Conservation (phyloP, 2,797 vertebrate genomes). For the Yasuhikotakia modesta region DNA sequence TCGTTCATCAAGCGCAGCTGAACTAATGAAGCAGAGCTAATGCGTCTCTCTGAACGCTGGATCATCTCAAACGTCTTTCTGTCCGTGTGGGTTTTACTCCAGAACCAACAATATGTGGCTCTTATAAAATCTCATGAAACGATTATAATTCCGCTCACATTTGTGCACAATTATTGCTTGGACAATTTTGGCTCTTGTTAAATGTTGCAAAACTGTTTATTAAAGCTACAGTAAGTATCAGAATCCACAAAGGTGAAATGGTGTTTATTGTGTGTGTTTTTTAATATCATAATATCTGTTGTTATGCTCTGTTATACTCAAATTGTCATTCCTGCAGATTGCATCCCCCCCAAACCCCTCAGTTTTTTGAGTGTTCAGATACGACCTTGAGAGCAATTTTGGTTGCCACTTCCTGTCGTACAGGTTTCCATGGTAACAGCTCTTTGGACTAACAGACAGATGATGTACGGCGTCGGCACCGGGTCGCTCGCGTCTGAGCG, state of each 20-base stretch:
- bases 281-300: background rate
- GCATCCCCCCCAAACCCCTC: slow-evolving; percentile 28
- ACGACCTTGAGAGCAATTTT: slow-evolving; percentile 62
- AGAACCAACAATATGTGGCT: slow-evolving; percentile 55
- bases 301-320: background rate
- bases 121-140: slow-evolving; percentile 12
- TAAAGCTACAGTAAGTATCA: background rate
- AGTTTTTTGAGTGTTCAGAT: slow-evolving; percentile 51
- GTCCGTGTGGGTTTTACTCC: slow-evolving; percentile 54
- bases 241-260: background rate
- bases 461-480: slow-evolving; percentile 46
- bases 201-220: background rate
- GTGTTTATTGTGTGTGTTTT: slow-evolving; percentile 7
- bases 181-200: background rate
- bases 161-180: background rate
- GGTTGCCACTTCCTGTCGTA: slow-evolving; percentile 57
- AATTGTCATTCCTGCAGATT: slow-evolving; percentile 33
- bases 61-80: slow-evolving; percentile 49
- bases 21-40: slow-evolving; percentile 60
- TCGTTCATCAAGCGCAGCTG: slow-evolving; percentile 54
- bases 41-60: slow-evolving; percentile 51
- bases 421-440: slow-evolving; percentile 60
- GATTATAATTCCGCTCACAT: background rate
- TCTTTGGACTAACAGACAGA: slow-evolving; percentile 54
- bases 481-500: slow-evolving; percentile 36